Percentiles rank a stretch among this genome's conserved stretches.
These are phyloP conservation scores for Leucoraja erinaceus DNA, from an alignment of 2,113 vertebrate species.

Conservation along the genomic window DNA sequence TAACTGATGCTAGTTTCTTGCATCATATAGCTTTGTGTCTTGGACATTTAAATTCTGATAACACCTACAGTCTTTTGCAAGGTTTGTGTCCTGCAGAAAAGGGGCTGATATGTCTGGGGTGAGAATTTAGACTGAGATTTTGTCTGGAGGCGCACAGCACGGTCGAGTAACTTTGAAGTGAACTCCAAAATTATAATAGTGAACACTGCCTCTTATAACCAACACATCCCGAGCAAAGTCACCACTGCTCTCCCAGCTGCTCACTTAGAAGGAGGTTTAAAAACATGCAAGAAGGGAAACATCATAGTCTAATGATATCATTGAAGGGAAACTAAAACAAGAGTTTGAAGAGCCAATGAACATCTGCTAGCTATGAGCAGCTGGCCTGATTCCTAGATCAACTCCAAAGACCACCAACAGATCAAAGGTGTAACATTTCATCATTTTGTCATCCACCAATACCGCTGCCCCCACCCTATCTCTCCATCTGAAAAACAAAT, in stretches of 20 bases:
- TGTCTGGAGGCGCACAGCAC: neutral
- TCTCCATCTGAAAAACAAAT: neutral
- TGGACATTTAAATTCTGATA: neutral
- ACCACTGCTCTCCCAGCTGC: neutral
- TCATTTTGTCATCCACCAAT: neutral
- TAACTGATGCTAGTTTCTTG: neutral
- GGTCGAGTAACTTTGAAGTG: neutral
- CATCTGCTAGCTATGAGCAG: slow-evolving; percentile 28
- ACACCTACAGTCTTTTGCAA: neutral
- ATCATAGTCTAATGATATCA: no score
- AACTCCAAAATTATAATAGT: neutral
- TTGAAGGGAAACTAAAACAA: neutral
- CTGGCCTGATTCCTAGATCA: slow-evolving; percentile 28
- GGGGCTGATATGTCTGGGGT: neutral
- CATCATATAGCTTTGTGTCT: no score
- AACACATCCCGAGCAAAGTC: neutral
- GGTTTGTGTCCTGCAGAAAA: neutral
- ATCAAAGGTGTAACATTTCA: slow-evolving; percentile 36
- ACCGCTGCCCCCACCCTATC: neutral
- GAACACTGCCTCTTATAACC: neutral
- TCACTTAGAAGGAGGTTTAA: neutral
- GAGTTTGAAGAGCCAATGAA: neutral
- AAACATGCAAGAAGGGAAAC: neutral
- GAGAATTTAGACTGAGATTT: neutral
- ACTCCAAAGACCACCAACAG: slow-evolving; percentile 31